phyloP scores from a whole-genome alignment of 2,888 invertebrate species.

The Sarcophaga variegata region DNA sequence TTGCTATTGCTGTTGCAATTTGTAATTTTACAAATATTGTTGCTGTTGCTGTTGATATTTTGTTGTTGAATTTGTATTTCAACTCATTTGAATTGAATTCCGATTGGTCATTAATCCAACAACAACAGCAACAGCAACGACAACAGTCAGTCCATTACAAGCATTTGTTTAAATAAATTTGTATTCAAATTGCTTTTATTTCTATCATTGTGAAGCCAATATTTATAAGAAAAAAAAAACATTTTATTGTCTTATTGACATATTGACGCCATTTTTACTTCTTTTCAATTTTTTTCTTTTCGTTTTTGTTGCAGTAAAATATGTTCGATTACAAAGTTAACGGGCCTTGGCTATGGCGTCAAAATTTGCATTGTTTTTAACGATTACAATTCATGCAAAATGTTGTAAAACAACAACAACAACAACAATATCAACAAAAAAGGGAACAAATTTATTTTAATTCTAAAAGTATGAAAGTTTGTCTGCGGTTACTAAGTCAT shows the following conservation, averaged over 20 bases:
- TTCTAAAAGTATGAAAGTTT: no score
- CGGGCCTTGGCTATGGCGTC: neutral
- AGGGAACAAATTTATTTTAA: no score
- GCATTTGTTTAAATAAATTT: slow-evolving; percentile 34
- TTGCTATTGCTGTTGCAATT: slow-evolving; percentile 38
- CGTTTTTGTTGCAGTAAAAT: neutral
- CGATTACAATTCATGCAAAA: slow-evolving; percentile 32
- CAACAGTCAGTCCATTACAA: neutral
- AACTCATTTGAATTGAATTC: slow-evolving; percentile 62
- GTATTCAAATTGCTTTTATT: slow-evolving; percentile 21
- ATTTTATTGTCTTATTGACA: slow-evolving; percentile 36
- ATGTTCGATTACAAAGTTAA: neutral
- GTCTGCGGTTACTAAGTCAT: no score
- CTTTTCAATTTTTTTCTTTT: neutral
- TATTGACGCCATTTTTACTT: slow-evolving; percentile 53
- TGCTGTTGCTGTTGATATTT: neutral
- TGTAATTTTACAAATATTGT: slow-evolving; percentile 20
- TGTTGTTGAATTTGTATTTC: neutral
- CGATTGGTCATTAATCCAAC: slow-evolving; percentile 63
- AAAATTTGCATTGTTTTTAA: slow-evolving; percentile 27
- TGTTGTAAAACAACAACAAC: no score
- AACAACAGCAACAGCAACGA: neutral
- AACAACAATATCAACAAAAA: no score
- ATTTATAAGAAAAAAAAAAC: slow-evolving; percentile 22
- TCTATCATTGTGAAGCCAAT: slow-evolving; percentile 5